These are phyloP conservation scores for Iguana delicatissima DNA, from an alignment of 2,797 vertebrate species.

Conservation along the genomic window DNA sequence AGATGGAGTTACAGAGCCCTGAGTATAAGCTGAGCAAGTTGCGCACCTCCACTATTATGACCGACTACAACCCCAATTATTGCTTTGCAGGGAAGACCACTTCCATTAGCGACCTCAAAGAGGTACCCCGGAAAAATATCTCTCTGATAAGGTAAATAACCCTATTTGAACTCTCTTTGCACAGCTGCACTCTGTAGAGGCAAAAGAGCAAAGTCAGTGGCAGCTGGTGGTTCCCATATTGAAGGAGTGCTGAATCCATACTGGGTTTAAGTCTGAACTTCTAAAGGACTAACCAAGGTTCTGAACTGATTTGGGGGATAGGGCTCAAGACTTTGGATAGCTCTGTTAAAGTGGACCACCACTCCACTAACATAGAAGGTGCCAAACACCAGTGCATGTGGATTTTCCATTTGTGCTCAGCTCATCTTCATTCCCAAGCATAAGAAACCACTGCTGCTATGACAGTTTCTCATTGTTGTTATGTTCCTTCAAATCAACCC, in stretches of 20 bases:
- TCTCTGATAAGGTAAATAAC: conserved; percentile 90
- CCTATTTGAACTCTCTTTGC: background rate
- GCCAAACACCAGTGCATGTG: background rate
- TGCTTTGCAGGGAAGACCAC: conserved; percentile 97
- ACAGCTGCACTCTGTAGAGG: rapidly evolving
- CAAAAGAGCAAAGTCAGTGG: background rate
- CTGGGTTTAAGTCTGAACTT: too few species aligned
- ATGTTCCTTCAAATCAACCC: too few species aligned
- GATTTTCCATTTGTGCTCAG: background rate
- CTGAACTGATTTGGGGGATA: too few species aligned
- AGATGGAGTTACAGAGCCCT: conserved; percentile 97
- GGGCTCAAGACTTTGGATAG: too few species aligned
- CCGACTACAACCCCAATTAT: conserved; percentile 99
- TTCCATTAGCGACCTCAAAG: conserved; percentile 97
- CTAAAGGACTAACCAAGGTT: too few species aligned
- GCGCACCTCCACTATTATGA: conserved; percentile 98
- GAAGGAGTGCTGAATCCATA: too few species aligned
- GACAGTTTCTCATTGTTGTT: background rate
- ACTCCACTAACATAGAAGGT: too few species aligned
- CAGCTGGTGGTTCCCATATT: too few species aligned
- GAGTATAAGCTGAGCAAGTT: conserved; percentile 99
- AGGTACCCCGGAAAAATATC: conserved; percentile 96
- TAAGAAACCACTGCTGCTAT: background rate
- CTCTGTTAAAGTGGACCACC: too few species aligned
- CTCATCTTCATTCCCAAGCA: background rate